Conservation (phyloP, 2,113 vertebrate genomes). For the Gopherus flavomarginatus region DNA sequence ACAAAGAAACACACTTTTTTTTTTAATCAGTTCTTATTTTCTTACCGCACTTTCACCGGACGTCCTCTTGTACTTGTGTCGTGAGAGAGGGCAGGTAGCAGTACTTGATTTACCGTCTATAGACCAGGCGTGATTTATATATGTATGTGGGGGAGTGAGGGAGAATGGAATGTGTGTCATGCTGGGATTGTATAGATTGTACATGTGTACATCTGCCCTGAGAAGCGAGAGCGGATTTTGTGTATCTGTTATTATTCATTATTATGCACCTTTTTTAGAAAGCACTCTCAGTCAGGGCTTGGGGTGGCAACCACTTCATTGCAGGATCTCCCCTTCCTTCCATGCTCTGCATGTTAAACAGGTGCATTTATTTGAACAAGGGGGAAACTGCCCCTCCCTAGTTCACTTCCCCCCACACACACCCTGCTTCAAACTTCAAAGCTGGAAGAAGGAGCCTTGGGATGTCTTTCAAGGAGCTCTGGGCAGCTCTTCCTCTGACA, state of each 20-base stretch:
- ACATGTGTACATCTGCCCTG: neutral
- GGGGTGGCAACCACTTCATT: neutral
- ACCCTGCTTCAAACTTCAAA: accelerated
- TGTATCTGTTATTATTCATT: neutral
- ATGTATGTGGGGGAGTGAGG: too few species aligned
- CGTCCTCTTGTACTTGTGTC: neutral
- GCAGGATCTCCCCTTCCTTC: accelerated
- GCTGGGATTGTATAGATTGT: neutral
- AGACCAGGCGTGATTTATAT: neutral
- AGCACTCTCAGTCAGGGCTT: accelerated
- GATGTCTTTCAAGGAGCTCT: neutral
- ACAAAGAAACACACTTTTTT: neutral
- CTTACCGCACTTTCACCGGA: neutral
- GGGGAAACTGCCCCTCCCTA: neutral
- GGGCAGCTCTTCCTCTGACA: neutral
- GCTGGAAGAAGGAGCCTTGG: accelerated
- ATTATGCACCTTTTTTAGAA: too few species aligned
- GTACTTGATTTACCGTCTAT: neutral
- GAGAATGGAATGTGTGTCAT: neutral
- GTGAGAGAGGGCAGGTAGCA: neutral
- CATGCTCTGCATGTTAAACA: neutral
- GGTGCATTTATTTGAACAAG: neutral
- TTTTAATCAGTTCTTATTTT: too few species aligned
- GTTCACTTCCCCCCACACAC: accelerated
- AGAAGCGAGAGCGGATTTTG: neutral